Evolutionary conservation across 64 coral and sea anemone species (phyloP), one percentile per base, ranked within the genome.

Genomic region (Montipora sp.): DNA sequence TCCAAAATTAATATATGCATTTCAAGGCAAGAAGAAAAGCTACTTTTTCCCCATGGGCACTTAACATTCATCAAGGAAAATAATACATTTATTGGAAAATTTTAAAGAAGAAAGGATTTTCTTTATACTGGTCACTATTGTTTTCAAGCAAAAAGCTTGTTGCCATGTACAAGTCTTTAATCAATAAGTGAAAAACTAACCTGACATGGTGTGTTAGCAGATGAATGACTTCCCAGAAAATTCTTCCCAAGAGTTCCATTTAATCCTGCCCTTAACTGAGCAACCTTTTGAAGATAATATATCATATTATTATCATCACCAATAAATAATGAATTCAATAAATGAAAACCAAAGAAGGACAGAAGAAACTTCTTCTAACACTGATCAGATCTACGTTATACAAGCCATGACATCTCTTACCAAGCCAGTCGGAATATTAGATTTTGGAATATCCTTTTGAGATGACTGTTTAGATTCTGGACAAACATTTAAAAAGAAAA

Each of bases 191-290:
- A 14, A 66, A 14, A 14, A 59, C 79, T 60, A 22, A 83, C 80
- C 80, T 83, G 60, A 7, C 19, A n/a, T 16, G 8, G 36, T 10
- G 11, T 50, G 27, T 75, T 24, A 46, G 27, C 44, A 45, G 24
- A 6, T 2, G 65, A 16, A 22, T 65, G 44, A 23, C 19, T 47
- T 12, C 2, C 49, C 8, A 20, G 22, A 50, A 15, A 43, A 1
- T 48, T 71, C 51, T 16, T 71, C 21, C 4, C 0, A 3, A 85
- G 20, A 10, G 16, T 85, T 85, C 82, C 82, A 67, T 48, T 85
- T 46, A 85, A 45, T 20, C 82, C 82, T 49, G 82, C 82, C 10
- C 66, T 85, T 5, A 85, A 22, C 36, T 85, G 82, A 5, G 82
- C 82, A 85, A 85, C 82, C 82, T 85, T 49, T 21, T 21, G 6